A percentile compares a stretch with the other conserved stretches of the same genome.
Evolutionary conservation across 2,113 vertebrate genomes (phyloP).

Genomic region (Delphinus delphis): DNA sequence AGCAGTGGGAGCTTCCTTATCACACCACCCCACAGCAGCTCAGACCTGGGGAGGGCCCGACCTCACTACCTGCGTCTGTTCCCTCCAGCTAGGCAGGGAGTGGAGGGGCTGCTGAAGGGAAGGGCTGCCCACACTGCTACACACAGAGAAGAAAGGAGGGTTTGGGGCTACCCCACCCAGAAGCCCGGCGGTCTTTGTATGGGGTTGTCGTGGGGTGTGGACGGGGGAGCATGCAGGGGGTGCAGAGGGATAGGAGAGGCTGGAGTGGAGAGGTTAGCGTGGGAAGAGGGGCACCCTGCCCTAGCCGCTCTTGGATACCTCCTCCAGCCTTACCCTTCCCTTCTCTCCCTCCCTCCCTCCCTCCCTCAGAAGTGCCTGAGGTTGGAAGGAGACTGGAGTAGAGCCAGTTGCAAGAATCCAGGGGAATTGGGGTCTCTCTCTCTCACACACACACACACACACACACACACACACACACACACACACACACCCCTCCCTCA

Average conservation of each 20-base stretch:
- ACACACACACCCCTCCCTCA: neutral
- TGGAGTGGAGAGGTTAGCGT: neutral
- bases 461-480: neutral
- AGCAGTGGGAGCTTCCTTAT: neutral
- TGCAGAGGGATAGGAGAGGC: neutral
- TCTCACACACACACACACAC: too few relatives aligned
- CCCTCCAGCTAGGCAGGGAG: neutral
- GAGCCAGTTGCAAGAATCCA: neutral
- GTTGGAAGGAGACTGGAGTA: neutral
- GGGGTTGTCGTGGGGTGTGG: fast-evolving
- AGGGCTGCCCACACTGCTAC: neutral
- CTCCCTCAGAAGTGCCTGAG: neutral
- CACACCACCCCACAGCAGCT: neutral
- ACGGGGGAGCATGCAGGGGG: too few relatives aligned
- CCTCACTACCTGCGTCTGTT: neutral
- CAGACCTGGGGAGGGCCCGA: neutral
- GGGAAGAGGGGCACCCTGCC: neutral
- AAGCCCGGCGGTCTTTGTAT: neutral
- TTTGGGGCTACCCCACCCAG: neutral
- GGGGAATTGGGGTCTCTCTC: neutral
- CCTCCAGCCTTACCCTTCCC: neutral
- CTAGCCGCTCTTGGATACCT: neutral
- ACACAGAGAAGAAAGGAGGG: neutral
- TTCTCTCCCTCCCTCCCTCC: neutral
- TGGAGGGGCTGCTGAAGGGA: neutral